Percentiles rank a stretch among this genome's conserved stretches.
These are phyloP conservation scores for Danionella dracula DNA, from an alignment of 2,797 vertebrate genomes.

Conservation along the genomic window DNA sequence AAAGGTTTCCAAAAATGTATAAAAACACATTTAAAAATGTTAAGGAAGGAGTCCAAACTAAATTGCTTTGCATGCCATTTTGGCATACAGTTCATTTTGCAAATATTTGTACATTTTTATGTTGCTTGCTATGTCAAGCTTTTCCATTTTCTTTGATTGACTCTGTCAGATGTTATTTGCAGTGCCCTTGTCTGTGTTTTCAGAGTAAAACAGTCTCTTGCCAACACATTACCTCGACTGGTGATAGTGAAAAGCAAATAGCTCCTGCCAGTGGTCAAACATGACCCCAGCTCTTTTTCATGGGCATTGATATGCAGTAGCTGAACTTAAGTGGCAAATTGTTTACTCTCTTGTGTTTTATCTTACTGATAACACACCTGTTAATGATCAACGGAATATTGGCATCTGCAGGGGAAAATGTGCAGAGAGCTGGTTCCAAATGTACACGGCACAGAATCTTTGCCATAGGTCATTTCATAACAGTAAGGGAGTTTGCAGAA, in stretches of 20 bases:
- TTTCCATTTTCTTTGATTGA: conserved; percentile 49
- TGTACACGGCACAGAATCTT: conserved; percentile 36
- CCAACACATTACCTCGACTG: conserved; percentile 75
- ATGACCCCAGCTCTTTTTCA: conserved; percentile 67
- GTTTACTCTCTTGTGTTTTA: conserved; percentile 66
- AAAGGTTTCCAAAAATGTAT: too few species aligned
- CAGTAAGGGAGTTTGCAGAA: conserved; percentile 28
- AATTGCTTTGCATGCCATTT: conserved; percentile 8
- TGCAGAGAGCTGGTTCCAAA: conserved; percentile 66
- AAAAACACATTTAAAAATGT: background rate
- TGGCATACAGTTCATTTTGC: conserved; percentile 14
- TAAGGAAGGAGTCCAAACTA: background rate
- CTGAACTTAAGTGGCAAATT: conserved; percentile 71
- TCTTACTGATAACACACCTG: conserved; percentile 67
- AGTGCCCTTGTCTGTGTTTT: conserved; percentile 63
- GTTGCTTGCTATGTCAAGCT: conserved; percentile 25
- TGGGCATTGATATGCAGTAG: conserved; percentile 62
- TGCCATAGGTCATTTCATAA: conserved; percentile 28
- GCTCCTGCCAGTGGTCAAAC: conserved; percentile 59
- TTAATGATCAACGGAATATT: conserved; percentile 72
- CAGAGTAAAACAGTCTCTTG: conserved; percentile 67
- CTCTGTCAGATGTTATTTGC: conserved; percentile 68
- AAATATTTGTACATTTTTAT: conserved; percentile 39
- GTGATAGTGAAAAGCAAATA: conserved; percentile 72
- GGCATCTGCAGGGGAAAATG: conserved; percentile 56